A percentile compares a stretch with the other conserved stretches of the same genome.
These are phyloP conservation scores for Stenurella melanura DNA, from an alignment of 2,888 invertebrate species.

Conservation along the genomic window DNA sequence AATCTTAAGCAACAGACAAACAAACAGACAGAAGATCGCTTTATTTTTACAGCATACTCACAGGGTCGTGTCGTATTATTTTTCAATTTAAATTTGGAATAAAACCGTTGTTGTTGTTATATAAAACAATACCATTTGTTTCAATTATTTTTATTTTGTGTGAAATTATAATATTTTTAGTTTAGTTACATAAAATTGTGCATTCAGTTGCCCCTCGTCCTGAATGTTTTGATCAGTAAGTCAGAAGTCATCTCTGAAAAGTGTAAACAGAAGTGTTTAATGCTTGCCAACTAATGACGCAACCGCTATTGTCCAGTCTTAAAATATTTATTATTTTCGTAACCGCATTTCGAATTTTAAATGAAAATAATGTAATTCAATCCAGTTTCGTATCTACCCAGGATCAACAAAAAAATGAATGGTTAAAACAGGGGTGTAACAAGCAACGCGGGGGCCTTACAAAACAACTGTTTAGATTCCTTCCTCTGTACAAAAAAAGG, in stretches of 20 bases:
- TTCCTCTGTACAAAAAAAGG: too few species aligned
- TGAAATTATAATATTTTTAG: background rate
- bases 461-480: too few species aligned
- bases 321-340: constrained; percentile 12
- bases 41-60: too few species aligned
- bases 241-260: background rate
- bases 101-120: too few species aligned
- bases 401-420: too few species aligned
- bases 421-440: too few species aligned
- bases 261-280: constrained; percentile 9
- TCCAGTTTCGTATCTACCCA: background rate
- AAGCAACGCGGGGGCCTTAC: too few species aligned
- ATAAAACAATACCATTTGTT: too few species aligned
- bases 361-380: background rate
- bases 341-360: background rate
- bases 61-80: too few species aligned
- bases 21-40: too few species aligned
- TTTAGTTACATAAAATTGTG: background rate
- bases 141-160: background rate
- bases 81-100: too few species aligned
- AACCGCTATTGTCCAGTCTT: constrained; percentile 15
- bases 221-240: background rate
- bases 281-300: constrained; percentile 11
- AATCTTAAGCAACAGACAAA: too few species aligned
- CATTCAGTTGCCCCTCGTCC: background rate